phyloP scores from a whole-genome alignment of 2,113 vertebrate genomes.

The Albula goreensis region DNA sequence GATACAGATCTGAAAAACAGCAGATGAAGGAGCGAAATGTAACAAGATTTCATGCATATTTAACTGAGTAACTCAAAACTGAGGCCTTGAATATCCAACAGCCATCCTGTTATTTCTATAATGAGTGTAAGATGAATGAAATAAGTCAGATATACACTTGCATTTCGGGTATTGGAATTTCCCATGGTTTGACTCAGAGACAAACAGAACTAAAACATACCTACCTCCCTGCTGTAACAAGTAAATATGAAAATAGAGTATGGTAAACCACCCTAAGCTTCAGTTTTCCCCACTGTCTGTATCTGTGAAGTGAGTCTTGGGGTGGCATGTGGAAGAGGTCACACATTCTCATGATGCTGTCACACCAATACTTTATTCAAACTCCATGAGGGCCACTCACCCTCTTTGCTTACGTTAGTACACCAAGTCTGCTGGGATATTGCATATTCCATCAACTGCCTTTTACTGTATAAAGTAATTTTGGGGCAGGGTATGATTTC shows the following conservation, averaged over 20 bases:
- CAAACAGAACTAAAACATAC: not conserved
- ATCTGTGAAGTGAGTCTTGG: not conserved
- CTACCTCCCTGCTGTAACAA: not conserved
- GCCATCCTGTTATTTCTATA: not conserved
- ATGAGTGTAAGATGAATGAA: not conserved
- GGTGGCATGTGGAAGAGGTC: not conserved
- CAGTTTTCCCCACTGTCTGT: not conserved
- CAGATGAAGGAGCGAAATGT: not conserved
- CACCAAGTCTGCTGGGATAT: not conserved
- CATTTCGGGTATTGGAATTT: not conserved
- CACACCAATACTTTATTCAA: not conserved
- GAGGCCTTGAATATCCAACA: not conserved
- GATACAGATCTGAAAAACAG: constrained; percentile 74
- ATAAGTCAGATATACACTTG: too few species aligned
- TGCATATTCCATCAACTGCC: too few species aligned
- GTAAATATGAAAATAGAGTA: not conserved
- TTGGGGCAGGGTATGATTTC: too few species aligned
- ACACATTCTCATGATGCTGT: not conserved
- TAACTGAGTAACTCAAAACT: not conserved
- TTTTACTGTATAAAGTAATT: too few species aligned
- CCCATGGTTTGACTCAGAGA: not conserved
- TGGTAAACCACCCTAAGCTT: not conserved
- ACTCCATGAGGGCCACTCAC: not conserved
- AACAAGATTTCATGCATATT: not conserved
- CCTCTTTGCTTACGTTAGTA: not conserved